Conservation (phyloP, 2,888 invertebrate genomes). For the Aspidiotus rigidus region DNA sequence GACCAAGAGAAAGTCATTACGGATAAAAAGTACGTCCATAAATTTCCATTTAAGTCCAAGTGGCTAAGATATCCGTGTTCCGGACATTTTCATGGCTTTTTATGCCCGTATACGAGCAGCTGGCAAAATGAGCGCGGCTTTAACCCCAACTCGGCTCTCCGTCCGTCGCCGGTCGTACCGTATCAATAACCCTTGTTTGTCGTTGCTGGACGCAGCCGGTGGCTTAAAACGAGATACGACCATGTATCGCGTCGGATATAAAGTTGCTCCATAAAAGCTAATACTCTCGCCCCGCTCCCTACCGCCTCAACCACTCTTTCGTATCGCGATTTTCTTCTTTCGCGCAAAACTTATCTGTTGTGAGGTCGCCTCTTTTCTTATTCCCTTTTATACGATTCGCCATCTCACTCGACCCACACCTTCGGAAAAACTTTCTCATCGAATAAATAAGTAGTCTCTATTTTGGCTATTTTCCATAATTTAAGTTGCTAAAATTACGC, state of each 20-base stretch:
- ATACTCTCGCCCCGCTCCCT: slow-evolving; percentile 1
- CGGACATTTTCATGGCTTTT: slow-evolving; percentile 34
- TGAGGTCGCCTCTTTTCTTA: slow-evolving; percentile 6
- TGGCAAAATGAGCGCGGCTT: slow-evolving; percentile 28
- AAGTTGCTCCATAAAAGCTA: slow-evolving; percentile 33
- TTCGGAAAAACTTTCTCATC: slow-evolving; percentile 31
- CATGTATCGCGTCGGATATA: slow-evolving; percentile 29
- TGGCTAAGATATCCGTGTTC: slow-evolving; percentile 34
- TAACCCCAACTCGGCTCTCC: slow-evolving; percentile 27
- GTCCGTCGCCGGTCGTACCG: slow-evolving; percentile 6
- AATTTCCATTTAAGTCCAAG: slow-evolving; percentile 33
- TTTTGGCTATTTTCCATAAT: slow-evolving; percentile 33
- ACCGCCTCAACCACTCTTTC: not conserved
- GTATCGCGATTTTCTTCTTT: slow-evolving; percentile 10
- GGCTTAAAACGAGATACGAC: slow-evolving; percentile 29
- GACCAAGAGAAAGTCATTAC: slow-evolving; percentile 33
- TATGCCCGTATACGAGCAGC: slow-evolving; percentile 22
- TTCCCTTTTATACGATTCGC: not conserved
- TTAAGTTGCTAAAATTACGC: slow-evolving; percentile 25
- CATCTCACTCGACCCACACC: slow-evolving; percentile 6
- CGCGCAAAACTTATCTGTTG: not conserved
- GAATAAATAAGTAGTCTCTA: slow-evolving; percentile 31
- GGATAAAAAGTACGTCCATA: slow-evolving; percentile 34
- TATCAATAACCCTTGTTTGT: slow-evolving; percentile 27
- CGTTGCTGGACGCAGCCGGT: slow-evolving; percentile 31